Evolutionary conservation across 2,113 vertebrate genomes (phyloP).

Genomic region (Thunnus maccoyii): DNA sequence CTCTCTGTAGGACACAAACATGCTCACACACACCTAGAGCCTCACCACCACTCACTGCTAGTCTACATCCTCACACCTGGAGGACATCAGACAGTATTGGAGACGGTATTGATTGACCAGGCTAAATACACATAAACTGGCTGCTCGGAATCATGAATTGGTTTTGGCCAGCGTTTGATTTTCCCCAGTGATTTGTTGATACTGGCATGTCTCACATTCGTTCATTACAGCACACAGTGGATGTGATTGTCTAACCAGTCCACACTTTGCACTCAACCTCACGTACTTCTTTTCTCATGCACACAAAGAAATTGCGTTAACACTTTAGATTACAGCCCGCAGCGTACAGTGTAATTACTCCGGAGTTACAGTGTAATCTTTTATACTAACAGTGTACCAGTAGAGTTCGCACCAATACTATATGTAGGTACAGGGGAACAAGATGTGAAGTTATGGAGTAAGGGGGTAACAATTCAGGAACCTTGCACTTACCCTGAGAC

Average conservation of each 20-base stretch:
- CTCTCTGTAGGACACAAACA: conserved; percentile 49
- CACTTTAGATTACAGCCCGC: too few relatives aligned
- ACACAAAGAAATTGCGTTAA: background rate
- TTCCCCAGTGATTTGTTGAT: conserved; percentile 47
- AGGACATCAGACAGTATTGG: conserved; percentile 51
- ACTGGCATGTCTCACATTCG: conserved; percentile 33
- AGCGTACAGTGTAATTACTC: too few relatives aligned
- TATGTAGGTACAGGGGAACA: too few relatives aligned
- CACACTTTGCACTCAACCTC: conserved; percentile 27
- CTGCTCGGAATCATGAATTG: conserved; percentile 57
- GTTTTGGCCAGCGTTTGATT: conserved; percentile 42
- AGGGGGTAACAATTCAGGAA: too few relatives aligned
- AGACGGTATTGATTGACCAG: conserved; percentile 60
- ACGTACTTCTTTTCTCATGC: background rate
- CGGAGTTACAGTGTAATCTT: too few relatives aligned
- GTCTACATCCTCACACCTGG: conserved; percentile 47
- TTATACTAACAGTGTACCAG: too few relatives aligned
- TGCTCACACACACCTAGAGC: conserved; percentile 30
- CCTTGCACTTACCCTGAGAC: too few relatives aligned
- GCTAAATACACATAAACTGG: conserved; percentile 52
- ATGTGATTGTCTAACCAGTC: background rate
- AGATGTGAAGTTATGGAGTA: too few relatives aligned
- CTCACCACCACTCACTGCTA: conserved; percentile 16
- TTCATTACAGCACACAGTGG: conserved; percentile 26
- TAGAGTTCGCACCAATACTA: too few relatives aligned